A percentile compares a stretch with the other conserved stretches of the same genome.
Evolutionary conservation across 2,888 invertebrate genomes (phyloP).

Genomic region (Atrina japonica): DNA sequence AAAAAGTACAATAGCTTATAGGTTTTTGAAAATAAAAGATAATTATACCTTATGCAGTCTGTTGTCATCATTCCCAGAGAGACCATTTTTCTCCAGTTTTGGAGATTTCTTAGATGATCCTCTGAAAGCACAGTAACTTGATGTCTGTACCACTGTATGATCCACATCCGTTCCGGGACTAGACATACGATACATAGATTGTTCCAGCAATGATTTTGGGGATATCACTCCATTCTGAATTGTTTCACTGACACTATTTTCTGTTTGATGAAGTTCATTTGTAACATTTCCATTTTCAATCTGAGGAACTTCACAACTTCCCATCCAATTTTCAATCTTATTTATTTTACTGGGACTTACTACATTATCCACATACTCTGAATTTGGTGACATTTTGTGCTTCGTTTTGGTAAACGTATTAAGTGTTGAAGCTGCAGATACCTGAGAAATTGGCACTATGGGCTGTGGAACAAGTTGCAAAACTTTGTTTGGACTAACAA

Average conservation of each 20-base stretch:
- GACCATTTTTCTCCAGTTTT: neutral
- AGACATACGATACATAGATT: conserved; percentile 35
- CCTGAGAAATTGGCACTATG: conserved; percentile 63
- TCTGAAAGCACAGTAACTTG: conserved; percentile 57
- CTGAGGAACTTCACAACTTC: conserved; percentile 7
- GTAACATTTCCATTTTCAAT: too few species aligned
- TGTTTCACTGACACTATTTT: neutral
- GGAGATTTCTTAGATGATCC: conserved; percentile 24
- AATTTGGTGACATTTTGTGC: conserved; percentile 12
- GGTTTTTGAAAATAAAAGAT: too few species aligned
- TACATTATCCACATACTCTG: neutral
- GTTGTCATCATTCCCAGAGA: too few species aligned
- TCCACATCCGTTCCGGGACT: conserved; percentile 33
- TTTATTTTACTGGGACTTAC: conserved; percentile 1
- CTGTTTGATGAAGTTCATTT: conserved; percentile 4
- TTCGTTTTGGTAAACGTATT: conserved; percentile 6
- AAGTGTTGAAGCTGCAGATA: conserved; percentile 33
- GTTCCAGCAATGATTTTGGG: conserved; percentile 23
- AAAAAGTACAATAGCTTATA: too few species aligned
- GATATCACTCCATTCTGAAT: conserved; percentile 28
- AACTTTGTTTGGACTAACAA: conserved; percentile 49
- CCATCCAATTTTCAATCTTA: conserved; percentile 11
- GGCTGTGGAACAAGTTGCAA: conserved; percentile 66
- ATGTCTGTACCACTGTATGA: conserved; percentile 57
- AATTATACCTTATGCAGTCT: too few species aligned